A percentile compares a stretch with the other conserved stretches of the same genome.
Evolutionary conservation across 2,888 invertebrate genomes (phyloP).

Genomic region (Atrina japonica): DNA sequence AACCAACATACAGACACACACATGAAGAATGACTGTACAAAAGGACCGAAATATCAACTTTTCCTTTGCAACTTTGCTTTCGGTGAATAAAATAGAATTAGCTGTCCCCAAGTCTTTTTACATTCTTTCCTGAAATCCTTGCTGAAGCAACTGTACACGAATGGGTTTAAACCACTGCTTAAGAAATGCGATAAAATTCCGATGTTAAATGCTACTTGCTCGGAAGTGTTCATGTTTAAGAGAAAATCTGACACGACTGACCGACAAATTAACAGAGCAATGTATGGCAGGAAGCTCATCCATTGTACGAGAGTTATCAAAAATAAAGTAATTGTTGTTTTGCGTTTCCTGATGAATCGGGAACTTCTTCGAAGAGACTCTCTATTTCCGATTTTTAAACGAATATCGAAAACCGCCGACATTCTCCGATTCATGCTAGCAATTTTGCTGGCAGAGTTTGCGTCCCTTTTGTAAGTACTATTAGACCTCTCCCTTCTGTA

Average conservation of each 20-base stretch:
- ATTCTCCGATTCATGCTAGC: too few relatives aligned
- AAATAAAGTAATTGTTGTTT: slow-evolving; percentile 30
- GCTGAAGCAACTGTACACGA: slow-evolving; percentile 41
- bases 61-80: too few relatives aligned
- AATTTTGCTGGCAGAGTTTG: too few relatives aligned
- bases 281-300: slow-evolving; percentile 37
- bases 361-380: not conserved
- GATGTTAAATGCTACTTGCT: slow-evolving; percentile 38
- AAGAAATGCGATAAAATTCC: slow-evolving; percentile 38
- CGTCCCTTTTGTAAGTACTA: not conserved
- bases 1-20: too few relatives aligned
- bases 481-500: not conserved
- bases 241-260: slow-evolving; percentile 21
- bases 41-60: too few relatives aligned
- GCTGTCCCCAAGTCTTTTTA: not conserved
- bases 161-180: slow-evolving; percentile 38
- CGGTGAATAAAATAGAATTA: too few relatives aligned
- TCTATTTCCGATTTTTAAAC: not conserved
- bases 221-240: not conserved
- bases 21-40: too few relatives aligned
- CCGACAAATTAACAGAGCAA: slow-evolving; percentile 17
- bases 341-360: not conserved
- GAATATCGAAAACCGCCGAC: not conserved
- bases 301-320: slow-evolving; percentile 34
- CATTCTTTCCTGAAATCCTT: slow-evolving; percentile 34